Evolutionary conservation across 2,113 vertebrate species (phyloP).

Genomic region (Corythaixoides concolor): DNA sequence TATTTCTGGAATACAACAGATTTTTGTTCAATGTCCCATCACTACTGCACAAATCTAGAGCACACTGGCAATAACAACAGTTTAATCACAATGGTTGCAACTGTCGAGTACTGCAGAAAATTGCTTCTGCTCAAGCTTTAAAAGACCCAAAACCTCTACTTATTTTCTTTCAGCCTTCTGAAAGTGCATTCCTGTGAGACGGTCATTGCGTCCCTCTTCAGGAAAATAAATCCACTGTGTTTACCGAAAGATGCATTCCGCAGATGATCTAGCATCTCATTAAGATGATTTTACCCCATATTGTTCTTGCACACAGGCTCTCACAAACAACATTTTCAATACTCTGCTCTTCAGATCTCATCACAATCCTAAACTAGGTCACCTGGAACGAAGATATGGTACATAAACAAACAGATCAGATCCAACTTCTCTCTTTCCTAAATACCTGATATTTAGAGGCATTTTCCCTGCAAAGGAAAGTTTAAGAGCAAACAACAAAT

Average conservation of each 20-base stretch:
- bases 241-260: not conserved
- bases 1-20: not conserved
- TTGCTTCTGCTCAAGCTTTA: not conserved
- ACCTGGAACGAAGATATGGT: not conserved
- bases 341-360: slow-evolving; percentile 46
- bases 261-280: slow-evolving; percentile 9
- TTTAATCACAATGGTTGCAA: not conserved
- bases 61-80: not conserved
- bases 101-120: not conserved
- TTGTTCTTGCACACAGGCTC: not conserved
- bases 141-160: not conserved
- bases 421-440: not conserved
- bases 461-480: not conserved
- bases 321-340: slow-evolving; percentile 40
- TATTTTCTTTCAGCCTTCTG: not conserved
- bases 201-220: not conserved
- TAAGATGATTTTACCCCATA: slow-evolving; percentile 28
- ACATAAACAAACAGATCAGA: not conserved
- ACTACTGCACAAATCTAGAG: not conserved
- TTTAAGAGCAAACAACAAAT: not conserved
- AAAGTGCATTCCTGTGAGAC: not conserved
- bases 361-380: slow-evolving; percentile 39
- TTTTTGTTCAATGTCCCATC: not conserved
- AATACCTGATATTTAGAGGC: not conserved
- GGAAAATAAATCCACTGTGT: not conserved